A percentile compares a stretch with the other conserved stretches of the same genome.
phyloP scores from a whole-genome alignment of 2,113 vertebrate species.

The Oceanodroma tethys region DNA sequence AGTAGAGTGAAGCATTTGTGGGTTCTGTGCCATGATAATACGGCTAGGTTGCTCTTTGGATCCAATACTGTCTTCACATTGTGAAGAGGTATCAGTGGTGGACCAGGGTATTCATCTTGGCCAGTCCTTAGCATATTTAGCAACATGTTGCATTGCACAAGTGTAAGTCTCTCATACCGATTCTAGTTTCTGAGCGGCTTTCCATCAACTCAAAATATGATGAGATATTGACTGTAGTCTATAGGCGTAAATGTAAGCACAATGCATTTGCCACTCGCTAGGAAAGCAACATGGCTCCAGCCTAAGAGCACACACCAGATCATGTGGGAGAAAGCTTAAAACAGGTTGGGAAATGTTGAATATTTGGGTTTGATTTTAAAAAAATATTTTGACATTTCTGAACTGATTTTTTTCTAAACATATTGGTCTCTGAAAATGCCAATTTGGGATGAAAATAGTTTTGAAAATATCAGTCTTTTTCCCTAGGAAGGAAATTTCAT shows the following conservation, averaged over 20 bases:
- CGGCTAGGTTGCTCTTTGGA: neutral
- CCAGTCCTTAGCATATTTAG: neutral
- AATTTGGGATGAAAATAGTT: conserved; percentile 53
- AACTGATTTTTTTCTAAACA: conserved; percentile 33
- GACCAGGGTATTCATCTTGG: neutral
- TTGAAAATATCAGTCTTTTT: conserved; percentile 48
- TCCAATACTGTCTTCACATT: neutral
- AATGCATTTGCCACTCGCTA: neutral
- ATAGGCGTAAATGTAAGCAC: neutral
- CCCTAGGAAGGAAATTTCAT: conserved; percentile 38
- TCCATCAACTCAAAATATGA: neutral
- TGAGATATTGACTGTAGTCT: neutral
- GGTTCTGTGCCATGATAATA: neutral
- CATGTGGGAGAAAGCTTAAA: neutral
- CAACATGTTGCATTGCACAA: neutral
- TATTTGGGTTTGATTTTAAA: conserved; percentile 14
- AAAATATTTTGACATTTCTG: conserved; percentile 44
- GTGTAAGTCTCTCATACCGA: neutral
- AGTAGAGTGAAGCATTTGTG: neutral
- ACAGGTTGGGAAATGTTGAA: neutral
- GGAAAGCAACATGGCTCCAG: neutral
- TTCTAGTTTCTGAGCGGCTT: neutral
- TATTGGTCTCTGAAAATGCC: conserved; percentile 20
- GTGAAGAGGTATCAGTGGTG: neutral
- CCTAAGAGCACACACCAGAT: neutral